Evolutionary conservation across 2,888 invertebrate species (phyloP).

Genomic region (Nasonovia ribisnigri): DNA sequence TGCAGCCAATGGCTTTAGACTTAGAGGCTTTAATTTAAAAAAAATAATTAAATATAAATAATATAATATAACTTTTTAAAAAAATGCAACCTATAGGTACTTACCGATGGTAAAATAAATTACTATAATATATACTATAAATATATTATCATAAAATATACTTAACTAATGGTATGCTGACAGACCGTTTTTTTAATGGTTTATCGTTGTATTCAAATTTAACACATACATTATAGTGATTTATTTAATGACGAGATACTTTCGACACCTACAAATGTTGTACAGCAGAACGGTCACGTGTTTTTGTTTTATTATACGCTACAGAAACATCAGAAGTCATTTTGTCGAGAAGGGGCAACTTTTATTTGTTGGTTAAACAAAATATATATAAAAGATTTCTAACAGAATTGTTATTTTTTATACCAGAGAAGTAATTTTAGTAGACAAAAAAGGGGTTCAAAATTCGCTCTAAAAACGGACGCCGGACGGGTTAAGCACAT

Average conservation of each 20-base stretch:
- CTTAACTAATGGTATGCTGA: neutral
- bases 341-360: neutral
- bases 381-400: neutral
- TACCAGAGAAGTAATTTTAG: neutral
- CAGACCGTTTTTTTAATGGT: neutral
- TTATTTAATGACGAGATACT: neutral
- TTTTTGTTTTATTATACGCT: neutral
- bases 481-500: neutral
- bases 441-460: constrained; percentile 6
- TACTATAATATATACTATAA: neutral
- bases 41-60: too few species aligned
- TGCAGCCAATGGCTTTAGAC: too few species aligned
- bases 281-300: neutral
- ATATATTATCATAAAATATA: neutral
- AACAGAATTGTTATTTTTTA: too few species aligned
- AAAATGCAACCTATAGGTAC: neutral
- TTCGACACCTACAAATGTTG: neutral
- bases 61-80: too few species aligned
- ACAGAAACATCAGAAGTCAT: neutral
- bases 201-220: neutral
- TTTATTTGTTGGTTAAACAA: constrained; percentile 16
- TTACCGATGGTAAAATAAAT: neutral
- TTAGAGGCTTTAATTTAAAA: too few species aligned
- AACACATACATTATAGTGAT: neutral
- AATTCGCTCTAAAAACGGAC: neutral